Conservation (phyloP, 2,113 vertebrate genomes). For the Scalopus aquaticus region DNA sequence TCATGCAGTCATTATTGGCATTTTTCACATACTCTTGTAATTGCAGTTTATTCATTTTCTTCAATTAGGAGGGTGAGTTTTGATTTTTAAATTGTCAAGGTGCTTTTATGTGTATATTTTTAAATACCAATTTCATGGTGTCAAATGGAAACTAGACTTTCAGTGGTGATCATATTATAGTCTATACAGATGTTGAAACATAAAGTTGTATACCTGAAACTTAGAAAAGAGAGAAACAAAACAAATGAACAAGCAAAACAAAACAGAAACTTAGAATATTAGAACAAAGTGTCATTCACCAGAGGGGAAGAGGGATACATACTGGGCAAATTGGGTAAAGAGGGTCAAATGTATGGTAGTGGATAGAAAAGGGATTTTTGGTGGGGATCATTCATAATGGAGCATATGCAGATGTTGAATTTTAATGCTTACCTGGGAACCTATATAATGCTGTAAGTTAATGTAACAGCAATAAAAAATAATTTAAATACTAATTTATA, state of each 20-base stretch:
- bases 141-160: background rate
- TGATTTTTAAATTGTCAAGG: background rate
- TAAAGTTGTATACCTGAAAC: background rate
- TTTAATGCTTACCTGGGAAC: background rate
- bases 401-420: background rate
- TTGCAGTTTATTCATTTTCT: background rate
- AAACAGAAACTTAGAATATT: background rate
- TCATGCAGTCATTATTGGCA: background rate
- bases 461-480: background rate
- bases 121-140: background rate
- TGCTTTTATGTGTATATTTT: background rate
- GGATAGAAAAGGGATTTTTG: too few species aligned
- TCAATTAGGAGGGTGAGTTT: slow-evolving; percentile 21
- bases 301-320: background rate
- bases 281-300: background rate
- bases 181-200: background rate
- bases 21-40: slow-evolving; percentile 1
- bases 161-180: background rate
- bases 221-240: background rate
- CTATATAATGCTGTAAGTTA: background rate
- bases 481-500: background rate
- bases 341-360: background rate
- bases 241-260: background rate
- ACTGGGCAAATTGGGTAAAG: background rate
- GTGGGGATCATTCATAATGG: background rate